These are phyloP conservation scores for Procavia capensis DNA, from an alignment of 2,113 vertebrate genomes.

Conservation along the genomic window DNA sequence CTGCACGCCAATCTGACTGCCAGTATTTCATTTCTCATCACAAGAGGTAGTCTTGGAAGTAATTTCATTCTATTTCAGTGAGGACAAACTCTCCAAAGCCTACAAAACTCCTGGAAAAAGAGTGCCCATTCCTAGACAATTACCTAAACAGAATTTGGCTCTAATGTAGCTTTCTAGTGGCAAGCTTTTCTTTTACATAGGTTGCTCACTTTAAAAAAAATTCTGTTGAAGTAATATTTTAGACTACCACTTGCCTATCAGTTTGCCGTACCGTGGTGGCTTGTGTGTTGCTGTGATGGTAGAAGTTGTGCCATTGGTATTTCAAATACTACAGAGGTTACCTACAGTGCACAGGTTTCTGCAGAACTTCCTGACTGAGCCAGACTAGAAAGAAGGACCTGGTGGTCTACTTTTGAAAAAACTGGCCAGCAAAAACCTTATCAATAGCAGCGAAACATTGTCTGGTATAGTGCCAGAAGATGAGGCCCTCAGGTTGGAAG, in stretches of 20 bases:
- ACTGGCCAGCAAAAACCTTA: no score
- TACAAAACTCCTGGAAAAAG: not conserved
- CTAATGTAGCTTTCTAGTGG: not conserved
- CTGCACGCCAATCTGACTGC: not conserved
- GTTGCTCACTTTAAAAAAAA: not conserved
- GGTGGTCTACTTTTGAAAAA: no score
- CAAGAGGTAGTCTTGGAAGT: not conserved
- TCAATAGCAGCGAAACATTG: no score
- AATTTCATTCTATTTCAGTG: not conserved
- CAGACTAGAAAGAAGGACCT: no score
- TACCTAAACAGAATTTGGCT: not conserved
- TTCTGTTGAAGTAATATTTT: conserved; percentile 14
- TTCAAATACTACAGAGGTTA: no score
- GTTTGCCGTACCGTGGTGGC: no score
- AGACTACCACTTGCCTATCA: not conserved
- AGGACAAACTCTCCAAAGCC: not conserved
- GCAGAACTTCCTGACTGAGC: no score
- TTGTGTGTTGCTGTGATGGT: no score
- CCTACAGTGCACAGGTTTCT: no score
- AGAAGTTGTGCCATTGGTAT: no score
- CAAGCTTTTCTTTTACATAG: not conserved
- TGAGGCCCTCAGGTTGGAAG: no score
- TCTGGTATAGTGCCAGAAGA: no score
- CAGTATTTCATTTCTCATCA: not conserved
- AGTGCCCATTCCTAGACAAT: not conserved